Evolutionary conservation across 2,113 vertebrate genomes (phyloP).

Genomic region (Ancistrus triradiatus): DNA sequence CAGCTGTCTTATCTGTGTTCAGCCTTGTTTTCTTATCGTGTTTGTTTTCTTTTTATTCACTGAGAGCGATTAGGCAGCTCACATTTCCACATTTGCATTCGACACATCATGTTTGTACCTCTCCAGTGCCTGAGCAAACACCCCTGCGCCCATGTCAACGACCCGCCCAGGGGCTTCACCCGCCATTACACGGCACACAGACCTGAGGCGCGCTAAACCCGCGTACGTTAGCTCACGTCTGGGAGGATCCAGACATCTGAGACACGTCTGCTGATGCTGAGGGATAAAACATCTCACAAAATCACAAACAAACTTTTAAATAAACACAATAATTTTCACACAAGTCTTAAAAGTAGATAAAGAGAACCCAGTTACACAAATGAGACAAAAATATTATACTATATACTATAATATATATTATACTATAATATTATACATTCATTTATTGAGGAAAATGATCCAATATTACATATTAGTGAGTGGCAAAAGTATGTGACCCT

Average conservation of each 20-base stretch:
- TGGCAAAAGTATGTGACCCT: no score
- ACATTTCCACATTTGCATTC: conserved; percentile 40
- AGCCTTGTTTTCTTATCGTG: background rate
- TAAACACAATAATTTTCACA: no score
- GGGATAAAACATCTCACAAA: background rate
- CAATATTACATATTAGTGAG: no score
- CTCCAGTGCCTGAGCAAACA: conserved; percentile 38
- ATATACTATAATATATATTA: no score
- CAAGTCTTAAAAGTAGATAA: no score
- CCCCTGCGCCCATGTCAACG: conserved; percentile 5
- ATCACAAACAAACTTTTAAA: no score
- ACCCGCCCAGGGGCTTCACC: conserved; percentile 15
- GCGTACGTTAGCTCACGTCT: background rate
- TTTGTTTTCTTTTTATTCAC: conserved; percentile 1
- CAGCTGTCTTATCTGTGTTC: conserved; percentile 1
- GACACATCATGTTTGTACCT: conserved; percentile 28
- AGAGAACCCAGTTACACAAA: no score
- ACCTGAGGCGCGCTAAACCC: background rate
- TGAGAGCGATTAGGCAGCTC: conserved; percentile 12
- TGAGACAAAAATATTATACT: no score
- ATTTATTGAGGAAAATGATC: no score
- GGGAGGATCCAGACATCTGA: no score
- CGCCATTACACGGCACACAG: background rate
- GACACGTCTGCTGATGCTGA: no score
- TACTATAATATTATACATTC: no score